These are phyloP conservation scores for Epizoanthus rinbou DNA, from an alignment of 92 coral and sea anemone species.

Conservation along the genomic window DNA sequence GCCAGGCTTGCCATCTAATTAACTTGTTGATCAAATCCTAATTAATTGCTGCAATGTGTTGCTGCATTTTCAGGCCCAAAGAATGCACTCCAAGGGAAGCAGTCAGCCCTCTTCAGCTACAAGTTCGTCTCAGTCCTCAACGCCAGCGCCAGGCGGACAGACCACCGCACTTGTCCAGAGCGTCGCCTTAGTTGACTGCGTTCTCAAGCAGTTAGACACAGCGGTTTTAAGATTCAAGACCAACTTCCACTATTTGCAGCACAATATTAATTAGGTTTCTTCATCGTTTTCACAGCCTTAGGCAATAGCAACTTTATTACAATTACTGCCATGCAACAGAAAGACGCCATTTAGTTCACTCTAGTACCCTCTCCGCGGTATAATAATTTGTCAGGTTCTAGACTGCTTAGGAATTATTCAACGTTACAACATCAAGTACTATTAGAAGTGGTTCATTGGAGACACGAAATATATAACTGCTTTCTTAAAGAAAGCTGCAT, in stretches of 20 bases:
- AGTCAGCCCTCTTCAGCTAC: neutral
- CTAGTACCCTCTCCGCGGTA: too few species aligned
- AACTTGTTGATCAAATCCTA: neutral
- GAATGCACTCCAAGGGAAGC: neutral
- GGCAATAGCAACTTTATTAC: too few species aligned
- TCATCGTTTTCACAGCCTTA: too few species aligned
- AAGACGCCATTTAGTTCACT: too few species aligned
- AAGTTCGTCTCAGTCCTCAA: neutral
- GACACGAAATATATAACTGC: too few species aligned
- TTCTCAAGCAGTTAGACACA: conserved; percentile 2
- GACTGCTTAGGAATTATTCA: too few species aligned
- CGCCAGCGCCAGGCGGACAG: conserved; percentile 3
- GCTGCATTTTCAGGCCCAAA: neutral
- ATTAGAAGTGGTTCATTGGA: too few species aligned
- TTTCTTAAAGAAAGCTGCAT: too few species aligned
- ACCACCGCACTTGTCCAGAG: neutral
- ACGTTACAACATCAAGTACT: too few species aligned
- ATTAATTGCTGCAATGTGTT: neutral
- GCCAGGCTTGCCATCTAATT: too few species aligned
- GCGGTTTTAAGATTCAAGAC: neutral
- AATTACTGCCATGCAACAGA: too few species aligned
- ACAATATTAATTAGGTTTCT: neutral
- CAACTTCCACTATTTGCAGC: conserved; percentile 12
- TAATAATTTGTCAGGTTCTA: too few species aligned
- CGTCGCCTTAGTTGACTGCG: conserved; percentile 14